Evolutionary conservation across 2,888 invertebrate genomes (phyloP).

Genomic region (Synergus umbraculus): DNA sequence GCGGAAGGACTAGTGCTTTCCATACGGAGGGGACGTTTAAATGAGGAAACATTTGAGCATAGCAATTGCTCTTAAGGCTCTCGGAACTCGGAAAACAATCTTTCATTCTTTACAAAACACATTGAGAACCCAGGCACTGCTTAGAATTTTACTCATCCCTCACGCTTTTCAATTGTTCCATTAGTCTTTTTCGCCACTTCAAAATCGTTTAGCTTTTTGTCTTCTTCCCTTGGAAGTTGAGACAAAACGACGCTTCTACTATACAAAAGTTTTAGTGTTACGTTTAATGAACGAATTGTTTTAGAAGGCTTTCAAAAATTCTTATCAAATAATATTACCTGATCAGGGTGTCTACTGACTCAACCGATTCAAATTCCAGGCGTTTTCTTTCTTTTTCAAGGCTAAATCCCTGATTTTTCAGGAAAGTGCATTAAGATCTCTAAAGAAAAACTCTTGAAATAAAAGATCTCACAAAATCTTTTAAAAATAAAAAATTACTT

Average conservation of each 20-base stretch:
- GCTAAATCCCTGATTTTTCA: no score
- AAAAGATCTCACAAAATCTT: no score
- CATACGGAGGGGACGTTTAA: conserved; percentile 23
- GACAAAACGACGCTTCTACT: background rate
- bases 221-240: background rate
- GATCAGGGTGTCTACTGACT: no score
- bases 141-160: background rate
- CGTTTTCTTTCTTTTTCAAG: no score
- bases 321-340: no score
- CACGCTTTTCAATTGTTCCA: conserved; percentile 2
- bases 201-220: conserved; percentile 7
- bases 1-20: conserved; percentile 37
- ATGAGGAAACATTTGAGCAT: conserved; percentile 33
- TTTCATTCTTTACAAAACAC: conserved; percentile 19
- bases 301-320: no score
- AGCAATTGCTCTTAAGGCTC: conserved; percentile 25
- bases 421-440: no score
- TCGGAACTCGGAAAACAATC: conserved; percentile 29
- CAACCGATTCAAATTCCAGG: no score
- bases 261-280: background rate
- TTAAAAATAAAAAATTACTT: no score
- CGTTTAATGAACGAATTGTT: no score
- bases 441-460: no score
- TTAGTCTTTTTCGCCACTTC: conserved; percentile 7
- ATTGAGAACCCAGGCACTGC: background rate